These are phyloP conservation scores for Rhopalosiphum maidis DNA, from an alignment of 1,140 invertebrate genomes.

Conservation along the genomic window DNA sequence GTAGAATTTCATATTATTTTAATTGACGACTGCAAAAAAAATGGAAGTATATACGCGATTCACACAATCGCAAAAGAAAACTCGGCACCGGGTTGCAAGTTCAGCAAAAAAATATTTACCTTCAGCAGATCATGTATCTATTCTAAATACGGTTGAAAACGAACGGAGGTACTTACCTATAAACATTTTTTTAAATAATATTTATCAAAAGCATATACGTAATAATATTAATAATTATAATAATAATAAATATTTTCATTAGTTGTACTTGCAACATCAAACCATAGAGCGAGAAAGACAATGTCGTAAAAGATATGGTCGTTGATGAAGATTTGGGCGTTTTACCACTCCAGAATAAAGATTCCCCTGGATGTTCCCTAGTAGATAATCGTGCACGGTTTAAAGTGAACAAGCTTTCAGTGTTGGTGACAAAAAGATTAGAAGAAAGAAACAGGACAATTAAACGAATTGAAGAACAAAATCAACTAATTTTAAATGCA, in stretches of 20 bases:
- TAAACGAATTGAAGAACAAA: conserved; percentile 8
- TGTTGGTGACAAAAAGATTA: background rate
- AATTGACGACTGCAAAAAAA: background rate
- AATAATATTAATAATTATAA: background rate
- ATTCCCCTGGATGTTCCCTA: background rate
- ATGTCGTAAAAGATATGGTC: background rate
- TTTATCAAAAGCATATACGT: background rate
- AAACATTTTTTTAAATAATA: background rate
- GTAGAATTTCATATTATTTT: background rate
- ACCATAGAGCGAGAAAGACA: background rate
- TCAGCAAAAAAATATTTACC: background rate
- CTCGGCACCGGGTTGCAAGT: background rate
- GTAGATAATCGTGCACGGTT: background rate
- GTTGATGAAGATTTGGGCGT: background rate
- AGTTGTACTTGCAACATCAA: background rate
- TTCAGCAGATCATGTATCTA: too few relatives aligned
- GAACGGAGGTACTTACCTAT: background rate
- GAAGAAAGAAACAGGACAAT: background rate
- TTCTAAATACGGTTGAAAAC: too few relatives aligned
- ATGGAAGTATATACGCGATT: background rate
- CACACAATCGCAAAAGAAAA: conserved; percentile 18
- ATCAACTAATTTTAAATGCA: background rate
- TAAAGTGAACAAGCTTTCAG: background rate
- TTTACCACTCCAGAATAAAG: background rate
- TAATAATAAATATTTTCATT: conserved; percentile 1